Evolutionary conservation across 2,113 vertebrate genomes (phyloP).

Genomic region (Oncorhynchus masou): DNA sequence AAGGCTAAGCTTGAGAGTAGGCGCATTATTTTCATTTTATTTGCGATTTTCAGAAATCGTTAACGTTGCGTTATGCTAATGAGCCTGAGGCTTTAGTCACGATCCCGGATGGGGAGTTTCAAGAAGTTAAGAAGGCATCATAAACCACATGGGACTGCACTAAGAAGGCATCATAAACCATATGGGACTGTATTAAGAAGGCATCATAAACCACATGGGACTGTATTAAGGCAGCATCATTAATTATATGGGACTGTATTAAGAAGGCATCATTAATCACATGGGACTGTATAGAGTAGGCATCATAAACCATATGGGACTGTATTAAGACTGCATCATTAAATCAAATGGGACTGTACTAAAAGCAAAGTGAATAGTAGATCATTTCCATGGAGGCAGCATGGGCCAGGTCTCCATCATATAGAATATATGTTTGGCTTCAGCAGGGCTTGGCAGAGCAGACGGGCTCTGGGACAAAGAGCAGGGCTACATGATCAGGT

Average conservation of each 20-base stretch:
- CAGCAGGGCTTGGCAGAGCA: neutral
- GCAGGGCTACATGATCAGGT: neutral
- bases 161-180: no score
- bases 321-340: neutral
- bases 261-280: slow-evolving; percentile 12
- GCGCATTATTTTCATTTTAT: no score
- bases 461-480: neutral
- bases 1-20: no score
- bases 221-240: no score
- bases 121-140: neutral
- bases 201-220: slow-evolving; percentile 16
- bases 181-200: neutral
- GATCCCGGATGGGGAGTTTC: no score
- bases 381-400: slow-evolving; percentile 17
- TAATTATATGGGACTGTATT: no score
- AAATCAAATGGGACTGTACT: slow-evolving; percentile 24
- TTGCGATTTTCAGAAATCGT: no score
- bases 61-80: no score
- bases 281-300: neutral
- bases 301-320: no score
- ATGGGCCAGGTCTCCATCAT: slow-evolving; percentile 13
- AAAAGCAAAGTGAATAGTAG: slow-evolving; percentile 14
- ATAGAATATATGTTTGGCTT: neutral
- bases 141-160: slow-evolving; percentile 13
- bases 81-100: no score